Conservation (phyloP, 1,140 invertebrate genomes). For the Pomacea maculata region DNA sequence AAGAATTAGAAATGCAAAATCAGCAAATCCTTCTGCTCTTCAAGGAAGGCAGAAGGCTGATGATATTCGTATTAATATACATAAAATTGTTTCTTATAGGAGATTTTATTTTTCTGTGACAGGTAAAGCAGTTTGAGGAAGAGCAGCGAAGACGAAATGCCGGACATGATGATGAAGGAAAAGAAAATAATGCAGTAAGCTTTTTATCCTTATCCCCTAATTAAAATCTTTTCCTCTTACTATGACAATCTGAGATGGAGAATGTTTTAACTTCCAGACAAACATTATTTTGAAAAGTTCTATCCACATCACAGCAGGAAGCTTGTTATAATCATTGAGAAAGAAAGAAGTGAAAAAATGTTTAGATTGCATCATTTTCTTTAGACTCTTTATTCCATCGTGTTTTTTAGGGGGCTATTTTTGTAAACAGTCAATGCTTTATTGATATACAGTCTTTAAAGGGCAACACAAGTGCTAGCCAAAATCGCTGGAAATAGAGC, state of each 20-base stretch:
- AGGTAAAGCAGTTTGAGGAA: slow-evolving; percentile 39
- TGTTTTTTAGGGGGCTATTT: too few species aligned
- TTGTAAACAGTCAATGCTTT: too few species aligned
- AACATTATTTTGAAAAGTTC: too few species aligned
- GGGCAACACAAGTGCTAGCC: too few species aligned
- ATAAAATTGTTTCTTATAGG: not conserved
- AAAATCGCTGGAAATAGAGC: too few species aligned
- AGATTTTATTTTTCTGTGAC: not conserved
- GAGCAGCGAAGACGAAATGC: slow-evolving; percentile 14
- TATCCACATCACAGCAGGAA: not conserved
- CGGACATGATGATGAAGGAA: slow-evolving; percentile 24
- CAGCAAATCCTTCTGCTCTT: too few species aligned
- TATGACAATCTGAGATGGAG: too few species aligned
- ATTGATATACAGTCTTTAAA: too few species aligned
- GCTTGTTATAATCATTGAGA: not conserved
- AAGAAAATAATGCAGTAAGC: slow-evolving; percentile 32
- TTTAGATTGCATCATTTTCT: not conserved
- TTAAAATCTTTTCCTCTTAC: too few species aligned
- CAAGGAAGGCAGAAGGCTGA: too few species aligned
- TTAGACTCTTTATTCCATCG: not conserved
- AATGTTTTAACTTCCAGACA: too few species aligned
- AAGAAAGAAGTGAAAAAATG: not conserved
- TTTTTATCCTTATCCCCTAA: not conserved
- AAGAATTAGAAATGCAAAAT: too few species aligned
- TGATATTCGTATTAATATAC: not conserved